Conservation (phyloP, 2,113 vertebrate genomes). For the Erythrocebus patas region DNA sequence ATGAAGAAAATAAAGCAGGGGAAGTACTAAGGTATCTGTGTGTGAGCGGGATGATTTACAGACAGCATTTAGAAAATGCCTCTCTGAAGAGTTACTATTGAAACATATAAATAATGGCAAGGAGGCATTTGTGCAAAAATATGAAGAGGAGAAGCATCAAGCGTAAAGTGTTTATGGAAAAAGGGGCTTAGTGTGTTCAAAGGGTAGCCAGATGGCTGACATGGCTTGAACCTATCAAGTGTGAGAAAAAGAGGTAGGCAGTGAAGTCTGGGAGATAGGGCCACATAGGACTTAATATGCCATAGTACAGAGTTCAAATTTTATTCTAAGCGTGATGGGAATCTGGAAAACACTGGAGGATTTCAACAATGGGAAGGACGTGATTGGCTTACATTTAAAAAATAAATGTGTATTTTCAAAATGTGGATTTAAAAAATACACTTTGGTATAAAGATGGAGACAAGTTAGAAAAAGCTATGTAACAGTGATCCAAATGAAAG, state of each 20-base stretch:
- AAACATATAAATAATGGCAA: background rate
- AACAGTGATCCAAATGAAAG: background rate
- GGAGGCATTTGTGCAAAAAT: background rate
- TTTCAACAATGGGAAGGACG: background rate
- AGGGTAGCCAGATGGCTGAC: no score
- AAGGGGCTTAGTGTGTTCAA: background rate
- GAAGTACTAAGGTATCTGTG: background rate
- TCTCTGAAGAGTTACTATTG: background rate
- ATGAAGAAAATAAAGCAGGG: background rate
- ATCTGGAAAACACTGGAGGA: background rate
- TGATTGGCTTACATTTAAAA: no score
- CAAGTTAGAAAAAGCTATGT: background rate
- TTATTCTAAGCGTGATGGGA: background rate
- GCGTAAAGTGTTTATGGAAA: background rate
- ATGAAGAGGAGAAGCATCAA: background rate
- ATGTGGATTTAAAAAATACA: background rate
- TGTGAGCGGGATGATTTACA: background rate
- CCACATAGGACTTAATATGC: background rate
- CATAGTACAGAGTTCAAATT: background rate
- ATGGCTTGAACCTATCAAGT: background rate
- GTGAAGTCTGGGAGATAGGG: background rate
- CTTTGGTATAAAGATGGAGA: background rate
- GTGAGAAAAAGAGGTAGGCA: background rate
- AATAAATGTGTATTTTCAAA: no score
- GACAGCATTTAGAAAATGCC: background rate